Evolutionary conservation across 2,113 vertebrate species (phyloP).

Genomic region (Pimephales promelas): DNA sequence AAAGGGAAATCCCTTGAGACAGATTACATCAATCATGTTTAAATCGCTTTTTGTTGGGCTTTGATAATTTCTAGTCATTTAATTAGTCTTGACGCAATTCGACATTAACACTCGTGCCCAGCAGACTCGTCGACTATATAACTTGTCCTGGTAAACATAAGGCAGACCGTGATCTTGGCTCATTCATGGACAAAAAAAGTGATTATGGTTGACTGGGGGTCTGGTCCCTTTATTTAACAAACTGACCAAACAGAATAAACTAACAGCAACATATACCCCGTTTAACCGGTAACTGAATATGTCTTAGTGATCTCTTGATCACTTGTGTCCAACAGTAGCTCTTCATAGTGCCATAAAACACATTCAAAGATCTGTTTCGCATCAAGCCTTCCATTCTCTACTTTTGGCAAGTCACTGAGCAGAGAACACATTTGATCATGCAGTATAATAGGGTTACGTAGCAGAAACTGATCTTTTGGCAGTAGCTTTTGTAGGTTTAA

Average conservation of each 20-base stretch:
- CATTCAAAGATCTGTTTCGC: neutral
- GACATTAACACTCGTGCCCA: constrained; percentile 55
- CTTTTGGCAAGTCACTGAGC: constrained; percentile 1
- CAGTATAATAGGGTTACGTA: constrained; percentile 12
- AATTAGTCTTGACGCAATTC: constrained; percentile 59
- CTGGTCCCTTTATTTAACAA: constrained; percentile 49
- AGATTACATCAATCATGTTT: constrained; percentile 66
- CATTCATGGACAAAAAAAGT: constrained; percentile 14
- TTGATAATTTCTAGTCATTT: constrained; percentile 65
- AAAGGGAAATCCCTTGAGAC: constrained; percentile 60
- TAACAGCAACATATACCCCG: constrained; percentile 36
- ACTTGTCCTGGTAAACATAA: constrained; percentile 54
- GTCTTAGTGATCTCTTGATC: neutral
- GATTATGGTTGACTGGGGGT: constrained; percentile 39
- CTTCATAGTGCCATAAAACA: constrained; percentile 23
- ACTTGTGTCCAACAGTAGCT: neutral
- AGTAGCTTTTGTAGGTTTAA: constrained; percentile 31
- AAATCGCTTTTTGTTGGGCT: constrained; percentile 65
- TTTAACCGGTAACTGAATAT: neutral
- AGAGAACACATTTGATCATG: constrained; percentile 32
- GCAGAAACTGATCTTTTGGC: constrained; percentile 31
- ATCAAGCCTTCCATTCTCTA: constrained; percentile 14
- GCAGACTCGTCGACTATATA: constrained; percentile 53
- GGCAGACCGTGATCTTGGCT: constrained; percentile 35
- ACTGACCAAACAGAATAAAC: constrained; percentile 46